These are phyloP conservation scores for Drosophila sp. DNA, from an alignment of 1,140 invertebrate species.

Conservation along the genomic window DNA sequence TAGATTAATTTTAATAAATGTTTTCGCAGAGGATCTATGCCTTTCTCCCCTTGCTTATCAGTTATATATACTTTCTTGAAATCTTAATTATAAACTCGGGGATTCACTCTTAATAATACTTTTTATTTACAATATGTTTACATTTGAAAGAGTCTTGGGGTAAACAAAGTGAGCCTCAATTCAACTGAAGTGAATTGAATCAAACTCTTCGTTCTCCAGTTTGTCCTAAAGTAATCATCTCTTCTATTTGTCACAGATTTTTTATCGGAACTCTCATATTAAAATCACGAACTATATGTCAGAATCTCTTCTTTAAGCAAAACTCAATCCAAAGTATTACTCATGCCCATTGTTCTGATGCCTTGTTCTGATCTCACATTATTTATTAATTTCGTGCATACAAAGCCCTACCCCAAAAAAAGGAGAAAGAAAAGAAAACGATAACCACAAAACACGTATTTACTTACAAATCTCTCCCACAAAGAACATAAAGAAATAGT, in stretches of 20 bases:
- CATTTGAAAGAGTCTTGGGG: too few relatives aligned
- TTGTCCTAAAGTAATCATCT: too few relatives aligned
- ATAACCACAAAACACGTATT: slow-evolving; percentile 11
- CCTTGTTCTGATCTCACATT: neutral
- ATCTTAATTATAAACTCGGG: neutral
- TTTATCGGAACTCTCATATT: too few relatives aligned
- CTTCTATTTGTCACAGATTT: too few relatives aligned
- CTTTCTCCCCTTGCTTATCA: slow-evolving; percentile 8
- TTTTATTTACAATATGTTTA: too few relatives aligned
- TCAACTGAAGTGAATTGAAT: too few relatives aligned
- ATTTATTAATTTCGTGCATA: neutral
- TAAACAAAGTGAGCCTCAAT: too few relatives aligned
- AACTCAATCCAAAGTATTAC: neutral
- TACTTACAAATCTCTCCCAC: neutral
- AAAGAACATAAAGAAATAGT: slow-evolving; percentile 14
- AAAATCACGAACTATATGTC: too few relatives aligned
- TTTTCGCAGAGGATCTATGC: neutral
- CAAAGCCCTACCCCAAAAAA: slow-evolving; percentile 6
- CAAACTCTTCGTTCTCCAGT: too few relatives aligned
- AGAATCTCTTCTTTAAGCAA: neutral
- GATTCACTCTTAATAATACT: neutral
- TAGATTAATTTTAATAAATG: neutral
- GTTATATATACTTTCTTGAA: neutral
- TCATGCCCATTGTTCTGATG: neutral
- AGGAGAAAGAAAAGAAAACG: neutral